These are phyloP conservation scores for Sphenodon punctatus DNA, from an alignment of 2,797 vertebrate genomes.

Conservation along the genomic window DNA sequence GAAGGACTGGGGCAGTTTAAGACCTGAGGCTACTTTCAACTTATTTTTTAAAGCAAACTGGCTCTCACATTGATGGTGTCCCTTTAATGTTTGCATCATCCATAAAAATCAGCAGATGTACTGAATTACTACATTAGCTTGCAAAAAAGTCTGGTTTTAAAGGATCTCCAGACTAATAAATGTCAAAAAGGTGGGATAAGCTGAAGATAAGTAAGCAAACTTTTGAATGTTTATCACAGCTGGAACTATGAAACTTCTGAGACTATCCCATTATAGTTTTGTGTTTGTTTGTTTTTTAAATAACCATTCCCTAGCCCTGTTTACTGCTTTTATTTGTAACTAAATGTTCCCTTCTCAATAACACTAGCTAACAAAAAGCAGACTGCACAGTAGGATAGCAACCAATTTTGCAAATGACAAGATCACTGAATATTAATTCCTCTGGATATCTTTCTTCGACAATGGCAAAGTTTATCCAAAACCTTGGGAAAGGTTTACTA, in stretches of 20 bases:
- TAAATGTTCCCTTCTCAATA: slow-evolving; percentile 20
- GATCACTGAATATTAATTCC: slow-evolving; percentile 22
- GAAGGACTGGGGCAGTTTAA: neutral
- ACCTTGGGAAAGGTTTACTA: no score
- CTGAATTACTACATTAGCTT: neutral
- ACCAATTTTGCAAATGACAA: slow-evolving; percentile 24
- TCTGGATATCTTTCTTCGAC: neutral
- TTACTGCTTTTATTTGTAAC: slow-evolving; percentile 40
- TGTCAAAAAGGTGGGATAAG: slow-evolving; percentile 6
- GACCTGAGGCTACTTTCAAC: neutral
- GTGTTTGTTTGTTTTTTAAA: neutral
- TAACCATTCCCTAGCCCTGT: neutral
- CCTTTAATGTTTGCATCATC: neutral
- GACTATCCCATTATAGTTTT: neutral
- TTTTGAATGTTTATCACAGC: neutral
- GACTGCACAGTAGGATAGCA: neutral
- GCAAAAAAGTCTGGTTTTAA: slow-evolving; percentile 11
- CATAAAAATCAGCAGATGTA: neutral
- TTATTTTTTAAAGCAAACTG: neutral
- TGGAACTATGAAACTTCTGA: neutral
- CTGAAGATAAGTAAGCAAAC: neutral
- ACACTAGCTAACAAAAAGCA: slow-evolving; percentile 17
- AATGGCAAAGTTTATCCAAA: slow-evolving; percentile 9
- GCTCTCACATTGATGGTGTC: neutral
- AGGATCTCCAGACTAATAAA: slow-evolving; percentile 26